A percentile compares a stretch with the other conserved stretches of the same genome.
Evolutionary conservation across 1,140 invertebrate species (phyloP).

Genomic region (Drosophila trapezifrons): DNA sequence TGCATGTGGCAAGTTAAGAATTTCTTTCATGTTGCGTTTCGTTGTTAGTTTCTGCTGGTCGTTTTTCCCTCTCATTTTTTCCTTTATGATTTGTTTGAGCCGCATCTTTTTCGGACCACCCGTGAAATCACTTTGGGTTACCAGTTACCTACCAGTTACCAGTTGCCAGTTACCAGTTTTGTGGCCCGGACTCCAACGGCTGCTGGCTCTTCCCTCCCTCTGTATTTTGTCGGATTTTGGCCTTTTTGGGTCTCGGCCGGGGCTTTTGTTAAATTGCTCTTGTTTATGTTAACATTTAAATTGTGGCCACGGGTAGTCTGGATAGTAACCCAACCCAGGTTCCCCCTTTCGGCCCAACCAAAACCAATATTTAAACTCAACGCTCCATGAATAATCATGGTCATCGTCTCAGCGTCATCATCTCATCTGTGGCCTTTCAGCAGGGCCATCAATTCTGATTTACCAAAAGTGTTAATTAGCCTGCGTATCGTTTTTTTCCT

Average conservation of each 20-base stretch:
- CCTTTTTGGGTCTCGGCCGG: conserved; percentile 32
- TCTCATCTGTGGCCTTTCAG: conserved; percentile 67
- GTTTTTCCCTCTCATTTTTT: conserved; percentile 63
- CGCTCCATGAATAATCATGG: conserved; percentile 80
- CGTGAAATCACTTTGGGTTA: conserved; percentile 81
- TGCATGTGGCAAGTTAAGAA: conserved; percentile 76
- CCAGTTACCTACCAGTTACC: conserved; percentile 27
- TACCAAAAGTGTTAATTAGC: conserved; percentile 82
- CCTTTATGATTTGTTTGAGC: conserved; percentile 82
- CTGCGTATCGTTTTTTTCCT: conserved; percentile 35
- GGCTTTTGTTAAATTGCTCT: conserved; percentile 83
- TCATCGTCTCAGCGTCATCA: conserved; percentile 49
- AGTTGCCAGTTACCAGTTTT: conserved; percentile 13
- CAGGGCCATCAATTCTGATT: conserved; percentile 79
- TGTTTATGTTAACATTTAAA: conserved; percentile 84
- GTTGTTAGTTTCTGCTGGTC: conserved; percentile 71
- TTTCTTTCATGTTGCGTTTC: conserved; percentile 80
- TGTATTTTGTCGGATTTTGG: conserved; percentile 21
- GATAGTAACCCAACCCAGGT: conserved; percentile 28
- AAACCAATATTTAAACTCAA: conserved; percentile 80
- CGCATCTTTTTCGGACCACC: conserved; percentile 79
- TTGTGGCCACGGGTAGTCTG: conserved; percentile 79
- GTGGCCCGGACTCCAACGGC: conserved; percentile 43
- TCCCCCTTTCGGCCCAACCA: conserved; percentile 53
- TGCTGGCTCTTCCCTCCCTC: neutral